Conservation (phyloP, 2,888 invertebrate species). For the Stictocephala bisonia region DNA sequence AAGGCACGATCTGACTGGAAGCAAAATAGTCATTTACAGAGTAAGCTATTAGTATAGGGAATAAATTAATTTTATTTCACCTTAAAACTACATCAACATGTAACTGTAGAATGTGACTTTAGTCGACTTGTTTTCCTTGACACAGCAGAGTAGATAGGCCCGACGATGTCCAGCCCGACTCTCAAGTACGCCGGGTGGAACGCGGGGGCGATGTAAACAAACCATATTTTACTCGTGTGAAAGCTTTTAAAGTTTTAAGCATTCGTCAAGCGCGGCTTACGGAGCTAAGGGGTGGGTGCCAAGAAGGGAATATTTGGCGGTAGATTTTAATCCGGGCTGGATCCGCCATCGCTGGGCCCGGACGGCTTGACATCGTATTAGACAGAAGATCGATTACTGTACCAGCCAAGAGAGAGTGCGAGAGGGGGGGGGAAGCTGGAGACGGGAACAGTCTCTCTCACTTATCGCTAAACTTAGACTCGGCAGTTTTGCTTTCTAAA, state of each 20-base stretch:
- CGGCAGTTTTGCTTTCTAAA: constrained; percentile 14
- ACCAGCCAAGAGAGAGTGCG: constrained; percentile 38
- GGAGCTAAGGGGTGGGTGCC: background rate
- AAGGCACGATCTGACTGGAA: too few species aligned
- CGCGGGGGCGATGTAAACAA: constrained; percentile 7
- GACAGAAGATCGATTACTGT: constrained; percentile 55
- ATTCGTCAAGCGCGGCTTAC: constrained; percentile 25
- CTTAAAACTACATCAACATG: too few species aligned
- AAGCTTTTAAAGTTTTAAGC: constrained; percentile 25
- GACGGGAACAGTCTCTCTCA: constrained; percentile 18
- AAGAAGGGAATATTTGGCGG: constrained; percentile 29
- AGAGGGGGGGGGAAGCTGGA: too few species aligned
- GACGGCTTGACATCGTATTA: constrained; percentile 51
- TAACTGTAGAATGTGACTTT: too few species aligned
- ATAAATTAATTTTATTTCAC: too few species aligned
- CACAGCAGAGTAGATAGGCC: too few species aligned
- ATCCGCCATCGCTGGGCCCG: constrained; percentile 43
- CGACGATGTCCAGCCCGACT: too few species aligned
- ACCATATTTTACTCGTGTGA: background rate
- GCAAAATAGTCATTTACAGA: too few species aligned
- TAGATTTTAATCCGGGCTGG: constrained; percentile 20
- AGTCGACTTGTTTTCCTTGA: too few species aligned
- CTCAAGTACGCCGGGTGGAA: too few species aligned
- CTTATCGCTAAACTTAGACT: constrained; percentile 18
- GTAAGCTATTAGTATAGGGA: too few species aligned